Evolutionary conservation across 2,888 invertebrate species (phyloP).

Genomic region (Taphrorychus bicolor): DNA sequence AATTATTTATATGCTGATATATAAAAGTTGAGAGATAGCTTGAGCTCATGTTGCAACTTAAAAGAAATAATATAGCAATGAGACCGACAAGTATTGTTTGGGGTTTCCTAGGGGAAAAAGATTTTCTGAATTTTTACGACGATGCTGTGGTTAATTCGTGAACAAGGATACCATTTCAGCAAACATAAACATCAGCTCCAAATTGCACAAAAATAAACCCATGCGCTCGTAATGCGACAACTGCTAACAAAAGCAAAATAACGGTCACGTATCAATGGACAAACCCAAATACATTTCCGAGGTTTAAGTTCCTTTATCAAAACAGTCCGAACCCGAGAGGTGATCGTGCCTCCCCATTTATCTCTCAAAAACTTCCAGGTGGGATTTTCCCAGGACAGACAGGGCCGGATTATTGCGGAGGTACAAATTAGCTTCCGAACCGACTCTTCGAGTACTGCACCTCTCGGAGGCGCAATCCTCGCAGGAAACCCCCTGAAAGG

Average conservation of each 20-base stretch:
- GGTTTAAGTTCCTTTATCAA: conserved; percentile 26
- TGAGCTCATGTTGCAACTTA: too few relatives aligned
- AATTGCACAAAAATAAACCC: too few relatives aligned
- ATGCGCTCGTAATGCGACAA: too few relatives aligned
- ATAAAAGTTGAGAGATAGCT: too few relatives aligned
- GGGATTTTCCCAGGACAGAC: conserved; percentile 33
- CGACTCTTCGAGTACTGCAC: conserved; percentile 17
- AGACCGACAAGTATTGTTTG: too few relatives aligned
- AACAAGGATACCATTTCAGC: too few relatives aligned
- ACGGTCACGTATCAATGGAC: conserved; percentile 24
- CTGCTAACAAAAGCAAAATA: conserved; percentile 3
- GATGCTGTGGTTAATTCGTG: too few relatives aligned
- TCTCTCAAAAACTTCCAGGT: conserved; percentile 44
- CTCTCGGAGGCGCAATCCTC: conserved; percentile 11
- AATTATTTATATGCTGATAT: too few relatives aligned
- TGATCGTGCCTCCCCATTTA: conserved; percentile 41
- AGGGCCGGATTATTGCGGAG: conserved; percentile 22
- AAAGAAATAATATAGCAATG: too few relatives aligned
- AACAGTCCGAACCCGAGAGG: conserved; percentile 27
- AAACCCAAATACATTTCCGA: conserved; percentile 21
- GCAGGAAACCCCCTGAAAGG: conserved; percentile 22
- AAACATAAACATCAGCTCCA: too few relatives aligned
- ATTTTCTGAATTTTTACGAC: too few relatives aligned
- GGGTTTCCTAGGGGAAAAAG: too few relatives aligned
- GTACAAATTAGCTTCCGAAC: conserved; percentile 31